Evolutionary conservation across 2,888 invertebrate genomes (phyloP), one percentile per base, ranked within the genome.

Genomic region (Tricholauxania praeusta): DNA sequence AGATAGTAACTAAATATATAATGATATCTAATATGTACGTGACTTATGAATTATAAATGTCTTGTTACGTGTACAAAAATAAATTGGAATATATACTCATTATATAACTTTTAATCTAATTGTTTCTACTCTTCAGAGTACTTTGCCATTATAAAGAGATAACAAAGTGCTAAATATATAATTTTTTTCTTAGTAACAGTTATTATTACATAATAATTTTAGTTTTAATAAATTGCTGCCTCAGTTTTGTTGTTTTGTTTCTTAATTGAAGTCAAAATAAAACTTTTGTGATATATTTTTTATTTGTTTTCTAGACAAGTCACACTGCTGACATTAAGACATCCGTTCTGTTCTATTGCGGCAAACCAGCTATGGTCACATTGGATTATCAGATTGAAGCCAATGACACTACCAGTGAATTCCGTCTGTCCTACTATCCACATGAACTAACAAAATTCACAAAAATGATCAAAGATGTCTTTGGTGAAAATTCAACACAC

Each of bases 391-490:
- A 91, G 79, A 93, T 96, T 80, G 91, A 91, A 78, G 89, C 91
- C 53, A 89, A 89, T 79, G 83, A 84, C 65, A 80, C 85, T 75
- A 81, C 80, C 87, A 95, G 93, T 81, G 93, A 95, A 81, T 96
- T 96, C 87, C 91, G 96, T 2, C 88, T 96, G 48, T 96, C 95
- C 48, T 96, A 96, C 88, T 96, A 95, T 88, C 96, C 96, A 0
- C 96, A 96, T 86, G 91, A 91, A 76, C 86, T 96, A 79, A 89
- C 90, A 60, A 89, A 90, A 32, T 96, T 96, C 88, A 91, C 90
- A 0, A 82, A 88, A 47, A 93, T 96, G 89, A 85, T 96, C 74
- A 88, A 89, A 76, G 91, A 92, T 65, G 91, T 92, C 3, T 96
- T 96, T 83, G 91, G 91, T 59, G 83, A 87, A 39, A 87, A 89